Evolutionary conservation across 2,888 invertebrate species (phyloP).

Genomic region (Cosmorhoe ocellata): DNA sequence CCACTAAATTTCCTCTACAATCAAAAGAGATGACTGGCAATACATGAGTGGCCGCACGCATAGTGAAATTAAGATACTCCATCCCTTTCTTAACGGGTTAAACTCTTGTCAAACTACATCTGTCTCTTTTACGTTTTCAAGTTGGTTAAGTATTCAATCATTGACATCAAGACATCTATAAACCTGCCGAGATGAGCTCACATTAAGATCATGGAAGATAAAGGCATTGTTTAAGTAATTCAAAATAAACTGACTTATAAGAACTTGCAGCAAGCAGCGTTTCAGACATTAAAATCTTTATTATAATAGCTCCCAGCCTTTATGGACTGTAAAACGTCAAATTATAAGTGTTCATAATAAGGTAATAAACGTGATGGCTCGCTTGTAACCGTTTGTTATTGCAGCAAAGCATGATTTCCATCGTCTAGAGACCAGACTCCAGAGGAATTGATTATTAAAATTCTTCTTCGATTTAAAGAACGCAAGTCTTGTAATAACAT

Average conservation of each 20-base stretch:
- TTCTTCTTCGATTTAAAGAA: slow-evolving; percentile 40
- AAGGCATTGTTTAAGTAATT: slow-evolving; percentile 39
- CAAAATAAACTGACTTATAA: slow-evolving; percentile 29
- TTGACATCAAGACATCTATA: slow-evolving; percentile 50
- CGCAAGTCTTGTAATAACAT: slow-evolving; percentile 40
- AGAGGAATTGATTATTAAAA: no score
- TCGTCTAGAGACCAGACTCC: slow-evolving; percentile 4
- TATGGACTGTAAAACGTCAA: slow-evolving; percentile 43
- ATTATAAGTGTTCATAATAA: slow-evolving; percentile 43
- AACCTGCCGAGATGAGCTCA: slow-evolving; percentile 41
- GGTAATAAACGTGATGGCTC: slow-evolving; percentile 38
- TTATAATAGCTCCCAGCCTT: slow-evolving; percentile 41
- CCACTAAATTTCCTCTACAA: slow-evolving; percentile 70
- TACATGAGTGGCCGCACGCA: slow-evolving; percentile 74
- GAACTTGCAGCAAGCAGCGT: slow-evolving; percentile 25
- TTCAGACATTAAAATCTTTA: slow-evolving; percentile 33
- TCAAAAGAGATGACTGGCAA: slow-evolving; percentile 79
- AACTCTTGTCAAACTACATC: slow-evolving; percentile 37
- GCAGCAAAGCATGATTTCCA: slow-evolving; percentile 20
- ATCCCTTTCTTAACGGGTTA: slow-evolving; percentile 45
- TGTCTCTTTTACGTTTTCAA: slow-evolving; percentile 42
- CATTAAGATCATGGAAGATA: slow-evolving; percentile 33
- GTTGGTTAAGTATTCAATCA: slow-evolving; percentile 41
- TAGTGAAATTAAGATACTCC: slow-evolving; percentile 61
- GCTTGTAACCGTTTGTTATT: slow-evolving; percentile 28